These are phyloP conservation scores for Protosalanx chinensis DNA, from an alignment of 2,797 vertebrate species.

Conservation along the genomic window DNA sequence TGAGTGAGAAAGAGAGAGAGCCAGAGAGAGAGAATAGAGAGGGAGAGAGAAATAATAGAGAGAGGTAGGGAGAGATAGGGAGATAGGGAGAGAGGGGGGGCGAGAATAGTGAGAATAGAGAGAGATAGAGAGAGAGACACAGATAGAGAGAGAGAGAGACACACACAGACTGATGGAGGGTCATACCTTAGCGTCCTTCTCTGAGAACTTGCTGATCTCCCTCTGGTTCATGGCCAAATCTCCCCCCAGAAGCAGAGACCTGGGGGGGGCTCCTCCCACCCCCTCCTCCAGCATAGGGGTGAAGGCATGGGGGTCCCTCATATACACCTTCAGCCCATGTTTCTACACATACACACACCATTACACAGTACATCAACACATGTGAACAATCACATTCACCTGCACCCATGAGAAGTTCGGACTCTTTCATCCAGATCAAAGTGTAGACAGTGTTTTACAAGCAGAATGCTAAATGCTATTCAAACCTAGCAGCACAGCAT, in stretches of 20 bases:
- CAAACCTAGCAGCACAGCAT: too few species aligned
- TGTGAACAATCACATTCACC: neutral
- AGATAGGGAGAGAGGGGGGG: too few species aligned
- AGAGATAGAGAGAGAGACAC: neutral
- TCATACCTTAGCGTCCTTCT: constrained; percentile 87
- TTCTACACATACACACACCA: constrained; percentile 67
- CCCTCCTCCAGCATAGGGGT: constrained; percentile 88
- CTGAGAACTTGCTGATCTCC: constrained; percentile 89
- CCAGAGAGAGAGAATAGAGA: neutral
- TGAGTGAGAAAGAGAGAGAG: too few species aligned
- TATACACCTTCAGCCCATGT: constrained; percentile 85
- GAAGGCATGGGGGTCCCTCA: constrained; percentile 86
- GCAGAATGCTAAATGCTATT: too few species aligned
- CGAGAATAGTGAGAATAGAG: neutral
- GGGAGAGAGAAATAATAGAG: neutral
- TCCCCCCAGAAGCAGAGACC: constrained; percentile 84
- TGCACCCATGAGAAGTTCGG: neutral
- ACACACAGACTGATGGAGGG: neutral
- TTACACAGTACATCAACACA: neutral
- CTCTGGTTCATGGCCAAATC: constrained; percentile 76
- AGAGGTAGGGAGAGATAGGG: neutral
- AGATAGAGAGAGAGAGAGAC: neutral
- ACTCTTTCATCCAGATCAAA: neutral
- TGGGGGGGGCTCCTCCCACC: constrained; percentile 61
- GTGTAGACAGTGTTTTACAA: too few species aligned